phyloP scores from a whole-genome alignment of 1,140 invertebrate genomes.

The Phocides pigmalion region DNA sequence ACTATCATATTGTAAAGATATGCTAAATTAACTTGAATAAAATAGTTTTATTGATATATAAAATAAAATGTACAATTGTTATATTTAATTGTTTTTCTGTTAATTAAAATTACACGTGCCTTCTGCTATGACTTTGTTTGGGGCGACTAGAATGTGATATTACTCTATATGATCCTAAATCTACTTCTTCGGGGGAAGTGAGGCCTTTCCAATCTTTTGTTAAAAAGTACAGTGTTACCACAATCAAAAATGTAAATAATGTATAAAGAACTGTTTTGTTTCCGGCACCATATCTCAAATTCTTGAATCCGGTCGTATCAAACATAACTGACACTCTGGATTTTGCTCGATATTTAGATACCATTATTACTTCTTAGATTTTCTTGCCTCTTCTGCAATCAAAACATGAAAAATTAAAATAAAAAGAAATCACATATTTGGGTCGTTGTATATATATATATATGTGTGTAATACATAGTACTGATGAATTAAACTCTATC shows the following conservation, averaged over 20 bases:
- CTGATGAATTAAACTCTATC: too few species aligned
- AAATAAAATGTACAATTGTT: background rate
- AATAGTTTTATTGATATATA: too few species aligned
- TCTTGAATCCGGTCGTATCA: slow-evolving; percentile 30
- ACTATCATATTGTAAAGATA: too few species aligned
- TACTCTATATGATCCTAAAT: slow-evolving; percentile 54
- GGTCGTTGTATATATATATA: too few species aligned
- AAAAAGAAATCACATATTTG: background rate
- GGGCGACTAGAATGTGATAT: slow-evolving; percentile 28
- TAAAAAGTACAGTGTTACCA: slow-evolving; percentile 50
- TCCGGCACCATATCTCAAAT: background rate
- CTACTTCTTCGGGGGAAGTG: slow-evolving; percentile 66
- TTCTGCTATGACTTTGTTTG: slow-evolving; percentile 5
- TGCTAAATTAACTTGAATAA: too few species aligned
- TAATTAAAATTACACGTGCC: background rate
- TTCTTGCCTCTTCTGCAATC: background rate
- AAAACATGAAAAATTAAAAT: background rate
- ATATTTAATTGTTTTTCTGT: background rate
- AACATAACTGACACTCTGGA: slow-evolving; percentile 29
- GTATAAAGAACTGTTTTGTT: slow-evolving; percentile 40
- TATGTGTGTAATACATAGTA: too few species aligned
- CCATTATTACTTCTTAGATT: background rate
- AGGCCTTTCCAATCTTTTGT: slow-evolving; percentile 66
- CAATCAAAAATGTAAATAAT: slow-evolving; percentile 49
- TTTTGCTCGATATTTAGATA: slow-evolving; percentile 31